Base-by-base conservation (phyloP, 1,140 invertebrate species). In the Scaptodrosophila lebanonensis region DNA sequence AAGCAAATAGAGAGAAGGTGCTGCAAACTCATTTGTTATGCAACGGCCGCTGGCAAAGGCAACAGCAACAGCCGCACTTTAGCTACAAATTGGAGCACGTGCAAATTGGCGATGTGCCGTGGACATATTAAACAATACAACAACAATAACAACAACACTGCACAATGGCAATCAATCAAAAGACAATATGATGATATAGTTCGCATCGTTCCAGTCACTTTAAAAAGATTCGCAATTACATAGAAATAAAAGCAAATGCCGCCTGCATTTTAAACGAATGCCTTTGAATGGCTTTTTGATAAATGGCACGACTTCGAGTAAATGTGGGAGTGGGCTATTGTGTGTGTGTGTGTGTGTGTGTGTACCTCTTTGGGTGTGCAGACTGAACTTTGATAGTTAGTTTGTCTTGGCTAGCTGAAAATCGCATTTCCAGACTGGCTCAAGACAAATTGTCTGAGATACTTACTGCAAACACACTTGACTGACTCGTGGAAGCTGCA, bases 181-280 rank as follows among this genome's bases (percentile, higher is more conserved):
- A 62, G 69, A 70, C 70, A 75, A 17, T 33, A 50, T 17, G 43
- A 69, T 75, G 70, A 75, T 75, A 75, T 69, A 75, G 70, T 75
- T 75, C 61, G 60, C 64, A 68, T 60, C 60, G 70, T 60, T 69
- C 69, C 60, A 4, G 22, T 25, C 8, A 25, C 22, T 8, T 25
- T 8, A 25, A 69, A 75, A 69, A 52, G 61, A 68, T 75, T 57
- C 54, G 48, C 70, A 75, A 73, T 73, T 73, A 68, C 51, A 48
- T 35, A 45, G 60, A 75, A 75, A 75, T 75, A 75, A 75, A 75
- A 75, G 56, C 70, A 61, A 75, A 69, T 75, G 65, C 70, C 51
- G 56, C 57, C 56, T 66, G 70, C 65, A 75, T 75, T 27, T 61
- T 38, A 57, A 75, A 68, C 65, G 39, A 66, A 66, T 66, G 66